These are phyloP conservation scores for Pandemis corylana DNA, from an alignment of 2,888 invertebrate species.

Conservation along the genomic window DNA sequence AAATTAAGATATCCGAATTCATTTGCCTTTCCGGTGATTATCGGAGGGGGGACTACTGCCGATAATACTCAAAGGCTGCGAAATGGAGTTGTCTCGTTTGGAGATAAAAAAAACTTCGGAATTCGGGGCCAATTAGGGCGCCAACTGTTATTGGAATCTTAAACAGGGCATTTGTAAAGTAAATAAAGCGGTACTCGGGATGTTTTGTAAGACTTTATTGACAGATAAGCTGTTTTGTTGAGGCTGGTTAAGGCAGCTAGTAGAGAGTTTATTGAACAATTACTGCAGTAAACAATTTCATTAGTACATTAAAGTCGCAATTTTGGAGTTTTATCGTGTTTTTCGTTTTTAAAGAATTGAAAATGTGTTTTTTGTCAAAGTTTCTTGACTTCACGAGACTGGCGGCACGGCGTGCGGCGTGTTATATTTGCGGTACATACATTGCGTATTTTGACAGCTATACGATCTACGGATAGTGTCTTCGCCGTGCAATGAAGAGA, in stretches of 20 bases:
- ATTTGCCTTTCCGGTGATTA: slow-evolving; percentile 58
- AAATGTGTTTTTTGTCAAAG: too few relatives aligned
- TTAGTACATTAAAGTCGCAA: too few relatives aligned
- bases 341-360: too few relatives aligned
- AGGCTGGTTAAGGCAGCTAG: neutral
- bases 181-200: neutral
- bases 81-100: slow-evolving; percentile 52
- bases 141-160: slow-evolving; percentile 23
- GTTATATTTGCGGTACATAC: too few relatives aligned
- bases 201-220: neutral
- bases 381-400: too few relatives aligned
- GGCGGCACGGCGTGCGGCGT: too few relatives aligned
- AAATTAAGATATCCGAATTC: slow-evolving; percentile 55
- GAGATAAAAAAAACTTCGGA: slow-evolving; percentile 48
- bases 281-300: too few relatives aligned
- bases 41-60: slow-evolving; percentile 44
- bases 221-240: neutral
- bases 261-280: too few relatives aligned
- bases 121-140: slow-evolving; percentile 48
- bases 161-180: neutral
- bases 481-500: too few relatives aligned
- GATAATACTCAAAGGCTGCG: slow-evolving; percentile 53
- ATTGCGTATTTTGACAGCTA: too few relatives aligned
- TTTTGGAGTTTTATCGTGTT: too few relatives aligned
- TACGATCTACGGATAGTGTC: too few relatives aligned